Base-by-base conservation (phyloP, 37 sponge, comb jelly and placozoan genomes). In the Haliclona indistincta region DNA sequence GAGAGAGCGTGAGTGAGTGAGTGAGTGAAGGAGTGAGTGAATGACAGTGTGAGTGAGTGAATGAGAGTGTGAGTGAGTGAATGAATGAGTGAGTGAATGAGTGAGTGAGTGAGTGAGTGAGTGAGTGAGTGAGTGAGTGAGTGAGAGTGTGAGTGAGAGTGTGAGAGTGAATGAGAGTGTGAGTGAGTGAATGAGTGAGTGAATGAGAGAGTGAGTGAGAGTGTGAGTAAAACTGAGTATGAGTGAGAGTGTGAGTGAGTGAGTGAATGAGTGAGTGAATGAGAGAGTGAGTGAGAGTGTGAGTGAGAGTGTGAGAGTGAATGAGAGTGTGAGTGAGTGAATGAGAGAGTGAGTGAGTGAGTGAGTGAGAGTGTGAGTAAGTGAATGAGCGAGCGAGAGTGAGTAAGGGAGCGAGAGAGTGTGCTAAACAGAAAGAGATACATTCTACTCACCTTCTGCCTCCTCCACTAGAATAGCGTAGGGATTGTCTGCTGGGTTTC, bases 391-490 rank as follows among this genome's bases (percentile, higher is more conserved):
- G 52, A 15, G 35, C 43, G 52, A 26, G 13, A 13, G 17, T 20
- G 30, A 22, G 62, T 5, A 20, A 23, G 11, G 38, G 45, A 30
- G 39, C 17, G 32, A 47, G 45, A 13, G 13, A 47, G 20, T 36
- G 62, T 38, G 39, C n/a, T 67, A 13, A 34, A 13, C 38, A 13
- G 22, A 49, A 5, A 26, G 44, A 71, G 7, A 11, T 7, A 25
- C 40, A 49, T 54, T 11, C 13, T 11, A 81, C 67, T 26, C 38
- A 91, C 88, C 88, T 43, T 75, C 64, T 8, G 80, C 68, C 79
- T 91, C 93, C 54, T 88, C 86, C 20, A 92, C 54, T 15, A 78
- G 34, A 19, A 75, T 20, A 33, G 81, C 45, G 70, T 70, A 94
- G 2, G 81, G 95, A 62, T 94, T 94, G 37, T 73, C 67, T 36